Evolutionary conservation across 2,113 vertebrate genomes (phyloP).

Genomic region (Cygnus buccinator): DNA sequence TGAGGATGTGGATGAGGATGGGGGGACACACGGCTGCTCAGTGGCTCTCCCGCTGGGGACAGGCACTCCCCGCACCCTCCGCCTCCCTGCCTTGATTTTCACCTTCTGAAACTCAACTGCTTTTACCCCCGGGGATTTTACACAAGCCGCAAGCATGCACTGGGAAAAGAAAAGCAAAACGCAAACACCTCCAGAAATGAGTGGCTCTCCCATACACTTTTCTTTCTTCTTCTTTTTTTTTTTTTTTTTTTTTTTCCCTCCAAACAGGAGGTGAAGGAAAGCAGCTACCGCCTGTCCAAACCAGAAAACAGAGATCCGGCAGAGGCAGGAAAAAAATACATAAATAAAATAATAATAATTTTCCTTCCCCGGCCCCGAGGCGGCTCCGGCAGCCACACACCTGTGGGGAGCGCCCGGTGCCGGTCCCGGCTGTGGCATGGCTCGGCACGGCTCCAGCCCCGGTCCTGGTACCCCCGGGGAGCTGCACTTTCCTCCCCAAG

Average conservation of each 20-base stretch:
- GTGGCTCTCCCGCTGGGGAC: not conserved
- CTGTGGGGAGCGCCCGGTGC: not conserved
- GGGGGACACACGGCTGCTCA: not conserved
- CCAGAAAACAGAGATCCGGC: not conserved
- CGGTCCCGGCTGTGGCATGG: not conserved
- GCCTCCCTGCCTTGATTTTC: not conserved
- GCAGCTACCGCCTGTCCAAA: not conserved
- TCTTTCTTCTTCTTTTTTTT: too few relatives aligned
- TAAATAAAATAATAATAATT: too few relatives aligned
- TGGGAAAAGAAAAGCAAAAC: not conserved
- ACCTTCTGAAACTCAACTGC: not conserved
- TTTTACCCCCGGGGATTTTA: not conserved
- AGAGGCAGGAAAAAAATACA: too few relatives aligned
- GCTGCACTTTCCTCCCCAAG: not conserved
- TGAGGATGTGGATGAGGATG: not conserved
- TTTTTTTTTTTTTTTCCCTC: not conserved
- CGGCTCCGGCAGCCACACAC: not conserved
- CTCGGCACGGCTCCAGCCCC: not conserved
- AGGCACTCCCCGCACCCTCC: not conserved
- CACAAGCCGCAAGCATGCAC: not conserved
- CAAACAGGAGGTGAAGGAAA: not conserved
- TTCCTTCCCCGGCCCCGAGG: not conserved
- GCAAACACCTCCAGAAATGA: not conserved
- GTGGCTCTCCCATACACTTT: not conserved
- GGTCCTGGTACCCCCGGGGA: not conserved